Percentiles rank a stretch among this genome's conserved stretches.
Conservation (phyloP, 1,140 invertebrate genomes). For the Drosophila malerkotliana region DNA sequence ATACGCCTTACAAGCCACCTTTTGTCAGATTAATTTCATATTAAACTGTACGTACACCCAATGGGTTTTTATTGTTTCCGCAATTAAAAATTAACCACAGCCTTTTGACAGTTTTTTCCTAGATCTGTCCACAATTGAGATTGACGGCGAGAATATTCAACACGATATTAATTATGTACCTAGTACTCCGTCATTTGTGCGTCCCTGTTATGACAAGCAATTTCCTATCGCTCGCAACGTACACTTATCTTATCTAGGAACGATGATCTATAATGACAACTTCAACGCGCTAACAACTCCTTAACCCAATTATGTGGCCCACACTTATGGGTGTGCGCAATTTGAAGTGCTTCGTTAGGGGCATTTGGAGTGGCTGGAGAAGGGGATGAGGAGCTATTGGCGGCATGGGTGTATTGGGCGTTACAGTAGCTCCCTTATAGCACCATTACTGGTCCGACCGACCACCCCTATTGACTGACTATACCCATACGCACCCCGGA, state of each 20-base stretch:
- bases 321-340: constrained; percentile 65
- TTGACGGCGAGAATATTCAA: constrained; percentile 26
- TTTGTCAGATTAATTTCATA: not conserved
- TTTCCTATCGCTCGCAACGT: constrained; percentile 48
- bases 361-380: not conserved
- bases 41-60: not conserved
- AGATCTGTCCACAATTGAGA: constrained; percentile 17
- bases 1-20: not conserved
- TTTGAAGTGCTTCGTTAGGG: constrained; percentile 65
- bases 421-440: constrained; percentile 1
- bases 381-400: not conserved
- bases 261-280: constrained; percentile 73
- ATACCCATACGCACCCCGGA: constrained; percentile 33
- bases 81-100: too few species aligned
- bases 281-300: constrained; percentile 71
- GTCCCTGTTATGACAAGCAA: constrained; percentile 51
- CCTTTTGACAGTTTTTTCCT: not conserved
- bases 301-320: constrained; percentile 75
- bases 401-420: not conserved
- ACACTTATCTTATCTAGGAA: constrained; percentile 47
- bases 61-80: not conserved
- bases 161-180: constrained; percentile 43
- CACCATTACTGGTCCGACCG: constrained; percentile 34
- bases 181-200: constrained; percentile 36
- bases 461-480: constrained; percentile 66